Conservation (phyloP, 2,113 vertebrate species). For the Axis porcinus region DNA sequence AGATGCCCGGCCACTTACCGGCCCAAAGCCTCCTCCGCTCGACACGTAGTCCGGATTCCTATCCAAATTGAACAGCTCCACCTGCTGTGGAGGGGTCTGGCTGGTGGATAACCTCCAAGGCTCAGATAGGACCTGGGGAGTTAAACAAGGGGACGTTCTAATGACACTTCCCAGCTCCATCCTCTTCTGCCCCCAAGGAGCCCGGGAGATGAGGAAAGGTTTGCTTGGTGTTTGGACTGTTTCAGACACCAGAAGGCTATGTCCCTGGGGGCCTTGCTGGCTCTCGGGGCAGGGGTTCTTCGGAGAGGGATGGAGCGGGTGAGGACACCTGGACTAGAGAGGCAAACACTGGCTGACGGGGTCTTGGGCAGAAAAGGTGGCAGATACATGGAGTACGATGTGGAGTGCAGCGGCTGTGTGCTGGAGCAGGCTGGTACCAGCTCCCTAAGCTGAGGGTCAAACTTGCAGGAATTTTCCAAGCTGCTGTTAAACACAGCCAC, state of each 20-base stretch:
- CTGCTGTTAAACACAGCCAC: neutral
- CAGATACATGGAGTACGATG: rapidly evolving
- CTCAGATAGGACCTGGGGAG: conserved; percentile 91
- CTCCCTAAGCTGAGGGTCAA: rapidly evolving
- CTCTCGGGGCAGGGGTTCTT: rapidly evolving
- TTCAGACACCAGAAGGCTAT: neutral
- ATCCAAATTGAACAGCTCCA: conserved; percentile 89
- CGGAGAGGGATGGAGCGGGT: neutral
- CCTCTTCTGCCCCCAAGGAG: neutral
- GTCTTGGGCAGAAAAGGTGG: neutral
- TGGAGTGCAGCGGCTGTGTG: rapidly evolving
- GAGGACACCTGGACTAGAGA: rapidly evolving
- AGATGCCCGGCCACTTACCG: conserved; percentile 81
- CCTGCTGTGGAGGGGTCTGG: conserved; percentile 94
- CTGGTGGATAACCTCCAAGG: conserved; percentile 97
- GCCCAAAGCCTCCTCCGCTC: conserved; percentile 95
- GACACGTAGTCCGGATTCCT: conserved; percentile 88
- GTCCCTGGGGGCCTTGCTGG: rapidly evolving
- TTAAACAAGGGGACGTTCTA: rapidly evolving
- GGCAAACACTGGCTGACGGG: rapidly evolving
- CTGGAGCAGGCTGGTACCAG: neutral
- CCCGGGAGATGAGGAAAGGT: rapidly evolving
- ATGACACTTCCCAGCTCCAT: rapidly evolving
- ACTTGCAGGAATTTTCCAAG: neutral
- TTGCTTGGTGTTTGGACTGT: rapidly evolving